These are phyloP conservation scores for Melanotus villosus DNA, from an alignment of 2,888 invertebrate species.

Conservation along the genomic window DNA sequence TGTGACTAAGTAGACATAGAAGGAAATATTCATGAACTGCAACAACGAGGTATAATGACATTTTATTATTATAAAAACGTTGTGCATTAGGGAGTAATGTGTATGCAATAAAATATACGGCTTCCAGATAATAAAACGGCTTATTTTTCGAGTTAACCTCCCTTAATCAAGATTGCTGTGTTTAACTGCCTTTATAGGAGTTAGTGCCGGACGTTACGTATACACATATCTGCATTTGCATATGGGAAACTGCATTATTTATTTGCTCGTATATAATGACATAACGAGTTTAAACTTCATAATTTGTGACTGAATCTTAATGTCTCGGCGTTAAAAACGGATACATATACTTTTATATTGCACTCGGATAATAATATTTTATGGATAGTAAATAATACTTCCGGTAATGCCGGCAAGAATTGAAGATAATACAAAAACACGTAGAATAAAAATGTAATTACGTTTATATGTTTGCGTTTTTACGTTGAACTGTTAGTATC, in stretches of 20 bases:
- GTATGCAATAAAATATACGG: background rate
- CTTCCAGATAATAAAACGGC: background rate
- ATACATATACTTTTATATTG: no score
- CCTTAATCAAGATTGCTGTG: slow-evolving; percentile 20
- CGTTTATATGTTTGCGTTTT: no score
- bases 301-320: slow-evolving; percentile 6
- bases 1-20: background rate
- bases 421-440: no score
- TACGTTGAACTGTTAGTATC: no score
- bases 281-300: background rate
- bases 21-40: background rate
- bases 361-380: no score
- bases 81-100: background rate
- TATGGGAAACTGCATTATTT: background rate
- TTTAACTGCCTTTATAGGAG: slow-evolving; percentile 6
- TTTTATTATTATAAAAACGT: background rate
- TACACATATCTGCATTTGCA: background rate
- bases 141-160: slow-evolving; percentile 1
- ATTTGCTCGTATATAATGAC: background rate
- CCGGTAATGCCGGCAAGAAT: no score
- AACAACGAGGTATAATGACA: background rate
- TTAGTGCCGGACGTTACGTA: background rate
- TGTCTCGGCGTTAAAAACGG: background rate
- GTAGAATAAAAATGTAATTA: no score
- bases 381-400: no score